A percentile compares a stretch with the other conserved stretches of the same genome.
Conservation (phyloP, 2,113 vertebrate species). For the Cyanoliseus patagonus region DNA sequence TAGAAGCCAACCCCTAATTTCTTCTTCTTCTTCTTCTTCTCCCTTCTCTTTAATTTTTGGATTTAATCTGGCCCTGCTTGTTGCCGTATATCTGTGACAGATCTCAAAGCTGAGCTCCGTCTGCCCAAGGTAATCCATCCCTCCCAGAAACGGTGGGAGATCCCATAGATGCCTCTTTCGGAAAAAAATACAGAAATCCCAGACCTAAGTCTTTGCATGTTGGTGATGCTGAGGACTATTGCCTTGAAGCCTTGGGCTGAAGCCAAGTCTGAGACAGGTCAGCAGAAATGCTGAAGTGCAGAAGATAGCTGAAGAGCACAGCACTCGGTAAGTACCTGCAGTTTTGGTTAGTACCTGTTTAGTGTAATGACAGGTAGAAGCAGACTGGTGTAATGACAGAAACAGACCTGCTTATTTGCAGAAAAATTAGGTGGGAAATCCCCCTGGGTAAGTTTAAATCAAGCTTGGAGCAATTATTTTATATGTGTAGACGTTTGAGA, state of each 20-base stretch:
- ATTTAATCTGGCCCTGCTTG: not conserved
- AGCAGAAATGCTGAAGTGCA: not conserved
- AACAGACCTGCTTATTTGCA: not conserved
- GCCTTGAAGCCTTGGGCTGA: not conserved
- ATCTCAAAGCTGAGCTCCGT: not conserved
- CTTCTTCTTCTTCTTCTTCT: not conserved
- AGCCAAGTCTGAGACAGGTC: not conserved
- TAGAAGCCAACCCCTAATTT: not conserved
- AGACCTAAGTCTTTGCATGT: accelerated
- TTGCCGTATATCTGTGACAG: not conserved
- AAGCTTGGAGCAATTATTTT: not conserved
- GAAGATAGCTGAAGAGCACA: not conserved
- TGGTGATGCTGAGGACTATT: not conserved
- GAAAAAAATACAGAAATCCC: not conserved
- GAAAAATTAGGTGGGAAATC: not conserved
- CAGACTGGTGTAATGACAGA: not conserved
- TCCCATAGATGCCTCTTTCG: not conserved
- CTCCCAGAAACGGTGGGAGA: not conserved
- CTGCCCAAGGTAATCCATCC: not conserved
- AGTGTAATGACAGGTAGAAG: not conserved
- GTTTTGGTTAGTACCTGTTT: not conserved
- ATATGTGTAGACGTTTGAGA: not conserved
- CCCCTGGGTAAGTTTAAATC: not conserved
- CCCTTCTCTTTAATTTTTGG: not conserved
- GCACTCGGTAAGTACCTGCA: not conserved